phyloP scores from a whole-genome alignment of 2,888 invertebrate species.

The Cantharis rufa region DNA sequence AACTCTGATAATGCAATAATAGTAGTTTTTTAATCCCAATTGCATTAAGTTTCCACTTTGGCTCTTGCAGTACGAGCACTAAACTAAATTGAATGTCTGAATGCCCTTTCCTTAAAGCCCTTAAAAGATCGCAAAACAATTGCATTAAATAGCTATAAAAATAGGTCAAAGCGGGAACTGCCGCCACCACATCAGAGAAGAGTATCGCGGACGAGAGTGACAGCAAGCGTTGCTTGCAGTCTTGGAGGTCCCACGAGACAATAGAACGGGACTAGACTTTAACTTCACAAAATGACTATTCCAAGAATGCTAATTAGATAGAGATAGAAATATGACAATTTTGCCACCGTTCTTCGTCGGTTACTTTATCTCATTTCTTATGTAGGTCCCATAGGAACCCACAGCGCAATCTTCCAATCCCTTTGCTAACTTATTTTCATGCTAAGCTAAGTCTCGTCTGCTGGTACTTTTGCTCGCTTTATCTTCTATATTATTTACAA shows the following conservation, averaged over 20 bases:
- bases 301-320: conserved; percentile 51
- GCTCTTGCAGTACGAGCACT: conserved; percentile 30
- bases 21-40: neutral
- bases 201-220: conserved; percentile 38
- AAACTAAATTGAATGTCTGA: conserved; percentile 37
- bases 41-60: conserved; percentile 23
- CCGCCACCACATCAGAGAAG: conserved; percentile 31
- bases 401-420: conserved; percentile 50
- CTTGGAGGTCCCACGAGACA: conserved; percentile 31
- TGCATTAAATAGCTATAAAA: conserved; percentile 38
- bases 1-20: neutral
- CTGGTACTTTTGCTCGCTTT: conserved; percentile 43
- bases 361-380: conserved; percentile 51
- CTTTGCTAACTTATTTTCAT: conserved; percentile 45
- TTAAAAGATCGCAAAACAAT: conserved; percentile 37
- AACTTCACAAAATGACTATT: conserved; percentile 46
- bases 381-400: conserved; percentile 45
- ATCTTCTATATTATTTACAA: conserved; percentile 44
- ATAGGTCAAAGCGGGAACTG: conserved; percentile 34
- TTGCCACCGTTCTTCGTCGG: conserved; percentile 46
- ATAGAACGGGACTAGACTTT: conserved; percentile 37
- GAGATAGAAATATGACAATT: conserved; percentile 51
- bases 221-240: conserved; percentile 39
- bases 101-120: conserved; percentile 32
- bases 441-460: conserved; percentile 46